Conservation (phyloP, 2,797 vertebrate genomes). For the Gouania willdenowi region DNA sequence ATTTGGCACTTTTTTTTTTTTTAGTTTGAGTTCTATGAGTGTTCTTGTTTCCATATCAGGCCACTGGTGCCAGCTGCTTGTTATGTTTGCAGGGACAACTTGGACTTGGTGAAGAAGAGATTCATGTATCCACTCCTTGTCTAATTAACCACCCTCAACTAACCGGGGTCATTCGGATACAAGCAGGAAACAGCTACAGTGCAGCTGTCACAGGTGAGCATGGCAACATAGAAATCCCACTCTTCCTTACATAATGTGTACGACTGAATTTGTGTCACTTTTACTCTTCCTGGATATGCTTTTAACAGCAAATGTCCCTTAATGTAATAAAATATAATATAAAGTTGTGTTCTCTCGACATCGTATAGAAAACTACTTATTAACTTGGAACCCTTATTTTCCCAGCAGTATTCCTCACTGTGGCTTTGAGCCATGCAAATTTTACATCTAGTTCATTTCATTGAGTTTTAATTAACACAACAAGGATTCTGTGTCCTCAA, state of each 20-base stretch:
- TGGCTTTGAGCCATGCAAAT: constrained; percentile 63
- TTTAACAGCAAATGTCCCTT: constrained; percentile 12
- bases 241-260: no score
- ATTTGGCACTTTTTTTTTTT: no score
- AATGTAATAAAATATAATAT: constrained; percentile 12
- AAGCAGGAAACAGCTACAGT: constrained; percentile 50
- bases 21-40: no score
- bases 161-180: constrained; percentile 21
- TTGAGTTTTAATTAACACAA: constrained; percentile 76
- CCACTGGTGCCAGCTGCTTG: constrained; percentile 23
- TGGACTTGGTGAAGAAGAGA: constrained; percentile 42
- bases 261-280: no score
- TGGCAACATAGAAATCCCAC: no score
- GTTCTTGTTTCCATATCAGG: no score
- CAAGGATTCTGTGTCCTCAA: constrained; percentile 70
- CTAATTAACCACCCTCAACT: constrained; percentile 32
- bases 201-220: constrained; percentile 46
- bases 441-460: constrained; percentile 65
- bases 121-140: constrained; percentile 23
- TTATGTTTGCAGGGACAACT: constrained; percentile 56
- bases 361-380: constrained; percentile 52
- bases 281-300: not conserved
- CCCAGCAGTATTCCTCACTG: constrained; percentile 51
- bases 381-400: constrained; percentile 51
- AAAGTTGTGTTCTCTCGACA: constrained; percentile 22